phyloP scores from a whole-genome alignment of 1,140 invertebrate genomes.

The Hirudo medicinalis region DNA sequence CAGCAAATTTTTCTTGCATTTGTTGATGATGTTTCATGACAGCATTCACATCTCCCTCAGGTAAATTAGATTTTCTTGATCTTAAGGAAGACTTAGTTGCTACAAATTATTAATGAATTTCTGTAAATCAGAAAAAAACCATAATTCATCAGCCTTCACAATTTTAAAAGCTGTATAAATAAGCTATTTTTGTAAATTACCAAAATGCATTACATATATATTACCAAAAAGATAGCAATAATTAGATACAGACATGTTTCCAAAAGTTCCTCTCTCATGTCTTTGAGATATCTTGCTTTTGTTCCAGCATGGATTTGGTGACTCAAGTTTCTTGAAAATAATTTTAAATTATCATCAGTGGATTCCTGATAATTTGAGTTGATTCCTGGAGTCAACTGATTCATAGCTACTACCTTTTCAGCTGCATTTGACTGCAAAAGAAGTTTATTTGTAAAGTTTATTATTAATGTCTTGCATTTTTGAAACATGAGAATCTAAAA shows the following conservation, averaged over 20 bases:
- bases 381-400: background rate
- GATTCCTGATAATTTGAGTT: background rate
- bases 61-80: background rate
- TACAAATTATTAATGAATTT: background rate
- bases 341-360: background rate
- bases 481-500: no score
- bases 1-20: slow-evolving; percentile 70
- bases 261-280: background rate
- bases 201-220: background rate
- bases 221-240: background rate
- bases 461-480: background rate
- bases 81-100: background rate
- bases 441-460: background rate
- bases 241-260: slow-evolving; percentile 3
- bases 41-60: slow-evolving; percentile 58
- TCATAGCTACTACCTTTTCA: background rate
- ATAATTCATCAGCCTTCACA: no score
- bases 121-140: background rate
- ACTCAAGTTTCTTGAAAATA: background rate
- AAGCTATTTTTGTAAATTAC: no score
- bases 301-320: background rate
- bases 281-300: slow-evolving; percentile 4
- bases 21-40: slow-evolving; percentile 69
- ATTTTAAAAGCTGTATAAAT: no score
- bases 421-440: background rate